A percentile compares a stretch with the other conserved stretches of the same genome.
Conservation (phyloP, 2,888 invertebrate genomes). For the Pyrgus malvae region DNA sequence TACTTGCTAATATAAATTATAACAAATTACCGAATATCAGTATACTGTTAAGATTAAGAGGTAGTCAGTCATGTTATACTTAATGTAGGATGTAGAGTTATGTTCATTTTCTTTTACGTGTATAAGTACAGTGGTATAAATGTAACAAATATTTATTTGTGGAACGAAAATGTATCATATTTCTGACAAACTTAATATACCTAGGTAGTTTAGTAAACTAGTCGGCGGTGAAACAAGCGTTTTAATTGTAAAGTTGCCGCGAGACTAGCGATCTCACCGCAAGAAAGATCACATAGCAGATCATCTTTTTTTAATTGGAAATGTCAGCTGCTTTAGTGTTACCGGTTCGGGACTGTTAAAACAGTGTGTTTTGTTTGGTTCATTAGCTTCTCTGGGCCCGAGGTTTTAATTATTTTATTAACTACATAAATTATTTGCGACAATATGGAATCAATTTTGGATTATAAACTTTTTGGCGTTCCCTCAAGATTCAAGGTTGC, state of each 20-base stretch:
- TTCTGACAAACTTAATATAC: too few species aligned
- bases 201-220: too few species aligned
- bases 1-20: too few species aligned
- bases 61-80: too few species aligned
- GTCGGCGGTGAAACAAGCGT: neutral
- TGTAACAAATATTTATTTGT: too few species aligned
- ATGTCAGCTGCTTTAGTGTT: constrained; percentile 70
- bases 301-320: constrained; percentile 67
- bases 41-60: too few species aligned
- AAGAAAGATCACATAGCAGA: constrained; percentile 46
- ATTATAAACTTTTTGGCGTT: constrained; percentile 9
- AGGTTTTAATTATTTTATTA: constrained; percentile 1
- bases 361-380: constrained; percentile 51
- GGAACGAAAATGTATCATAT: too few species aligned
- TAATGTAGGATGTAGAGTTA: too few species aligned
- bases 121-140: too few species aligned
- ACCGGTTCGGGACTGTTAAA: constrained; percentile 62
- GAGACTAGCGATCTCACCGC: constrained; percentile 37
- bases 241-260: constrained; percentile 26
- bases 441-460: constrained; percentile 2
- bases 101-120: too few species aligned
- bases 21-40: too few species aligned
- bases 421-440: constrained; percentile 25
- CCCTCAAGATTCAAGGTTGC: constrained; percentile 10
- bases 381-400: constrained; percentile 46